Conservation (phyloP, 2,113 vertebrate species). For the Grallaria varia region DNA sequence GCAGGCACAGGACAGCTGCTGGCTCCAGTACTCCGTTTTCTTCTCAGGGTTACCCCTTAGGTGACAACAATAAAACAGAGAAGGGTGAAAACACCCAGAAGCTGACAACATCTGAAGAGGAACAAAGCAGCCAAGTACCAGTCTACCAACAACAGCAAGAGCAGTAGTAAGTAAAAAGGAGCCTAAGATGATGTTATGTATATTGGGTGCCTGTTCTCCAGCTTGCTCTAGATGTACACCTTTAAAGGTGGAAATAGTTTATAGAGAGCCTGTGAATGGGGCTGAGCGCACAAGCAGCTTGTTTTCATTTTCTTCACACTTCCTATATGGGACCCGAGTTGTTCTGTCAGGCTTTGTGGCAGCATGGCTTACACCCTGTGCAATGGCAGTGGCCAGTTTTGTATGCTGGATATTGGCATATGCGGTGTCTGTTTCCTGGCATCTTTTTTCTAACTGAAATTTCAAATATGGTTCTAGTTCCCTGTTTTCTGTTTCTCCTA, state of each 20-base stretch:
- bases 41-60: background rate
- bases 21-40: background rate
- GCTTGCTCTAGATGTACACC: rapidly evolving
- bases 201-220: background rate
- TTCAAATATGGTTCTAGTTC: background rate
- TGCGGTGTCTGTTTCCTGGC: background rate
- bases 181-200: background rate
- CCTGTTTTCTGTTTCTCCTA: background rate
- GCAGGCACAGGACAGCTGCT: background rate
- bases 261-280: background rate
- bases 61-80: background rate
- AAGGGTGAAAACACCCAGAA: background rate
- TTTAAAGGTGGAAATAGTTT: background rate
- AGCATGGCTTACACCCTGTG: background rate
- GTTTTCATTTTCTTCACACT: background rate
- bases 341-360: background rate
- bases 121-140: background rate
- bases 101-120: background rate
- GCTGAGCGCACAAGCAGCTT: background rate
- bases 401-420: rapidly evolving
- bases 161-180: background rate
- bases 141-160: background rate
- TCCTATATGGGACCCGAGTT: rapidly evolving
- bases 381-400: rapidly evolving
- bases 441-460: background rate